phyloP scores from a whole-genome alignment of 2,888 invertebrate species.

The Meta bourneti region DNA sequence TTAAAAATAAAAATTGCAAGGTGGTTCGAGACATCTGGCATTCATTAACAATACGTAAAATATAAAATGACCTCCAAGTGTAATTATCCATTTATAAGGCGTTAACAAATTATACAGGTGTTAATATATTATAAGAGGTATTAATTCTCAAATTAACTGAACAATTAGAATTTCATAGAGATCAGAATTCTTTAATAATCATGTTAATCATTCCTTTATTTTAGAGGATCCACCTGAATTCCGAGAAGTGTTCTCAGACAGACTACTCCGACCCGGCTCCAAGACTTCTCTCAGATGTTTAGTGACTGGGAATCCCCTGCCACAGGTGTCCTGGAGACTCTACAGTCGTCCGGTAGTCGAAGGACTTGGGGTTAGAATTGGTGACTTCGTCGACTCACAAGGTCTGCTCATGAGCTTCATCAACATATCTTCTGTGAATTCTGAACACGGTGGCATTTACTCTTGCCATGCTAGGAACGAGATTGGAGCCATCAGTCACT shows the following conservation, averaged over 20 bases:
- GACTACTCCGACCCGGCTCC: conserved; percentile 57
- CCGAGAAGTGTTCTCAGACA: conserved; percentile 72
- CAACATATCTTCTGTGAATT: conserved; percentile 70
- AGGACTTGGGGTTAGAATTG: conserved; percentile 65
- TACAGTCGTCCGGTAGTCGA: conserved; percentile 72
- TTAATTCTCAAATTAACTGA: too few relatives aligned
- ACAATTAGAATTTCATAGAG: too few relatives aligned
- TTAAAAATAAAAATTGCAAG: too few relatives aligned
- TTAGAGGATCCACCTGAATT: conserved; percentile 75
- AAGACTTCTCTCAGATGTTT: conserved; percentile 71
- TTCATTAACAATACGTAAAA: too few relatives aligned
- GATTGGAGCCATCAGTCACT: conserved; percentile 70
- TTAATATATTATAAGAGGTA: too few relatives aligned
- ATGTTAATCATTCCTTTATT: not conserved
- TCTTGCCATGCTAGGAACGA: conserved; percentile 75
- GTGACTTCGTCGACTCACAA: conserved; percentile 75
- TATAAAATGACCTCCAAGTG: too few relatives aligned
- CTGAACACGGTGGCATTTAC: conserved; percentile 74
- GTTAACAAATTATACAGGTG: too few relatives aligned
- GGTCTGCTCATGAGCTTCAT: conserved; percentile 74
- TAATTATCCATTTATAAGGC: not conserved
- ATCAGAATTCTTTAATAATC: not conserved
- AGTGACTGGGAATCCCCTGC: conserved; percentile 75
- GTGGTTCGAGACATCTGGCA: too few relatives aligned
- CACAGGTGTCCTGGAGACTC: conserved; percentile 73